A percentile compares a stretch with the other conserved stretches of the same genome.
Conservation (phyloP, 1,140 invertebrate genomes). For the Asbolus verrucosus region DNA sequence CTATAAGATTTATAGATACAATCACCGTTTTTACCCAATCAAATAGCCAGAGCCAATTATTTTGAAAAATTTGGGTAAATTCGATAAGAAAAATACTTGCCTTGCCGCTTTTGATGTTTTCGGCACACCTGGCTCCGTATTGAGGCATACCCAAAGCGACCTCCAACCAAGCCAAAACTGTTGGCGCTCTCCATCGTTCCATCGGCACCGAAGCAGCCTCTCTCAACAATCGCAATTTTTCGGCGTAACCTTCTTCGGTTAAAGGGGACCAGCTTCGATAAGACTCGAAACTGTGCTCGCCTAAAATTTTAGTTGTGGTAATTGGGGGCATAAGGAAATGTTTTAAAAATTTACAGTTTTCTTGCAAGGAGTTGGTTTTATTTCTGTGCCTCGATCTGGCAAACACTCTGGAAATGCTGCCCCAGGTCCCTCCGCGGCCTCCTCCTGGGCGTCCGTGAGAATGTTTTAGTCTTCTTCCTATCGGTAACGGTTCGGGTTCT, state of each 20-base stretch:
- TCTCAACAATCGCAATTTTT: conserved; percentile 82
- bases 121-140: conserved; percentile 88
- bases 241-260: conserved; percentile 85
- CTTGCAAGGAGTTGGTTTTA: conserved; percentile 67
- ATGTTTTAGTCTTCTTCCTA: conserved; percentile 64
- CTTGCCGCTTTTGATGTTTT: conserved; percentile 96
- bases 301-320: conserved; percentile 39
- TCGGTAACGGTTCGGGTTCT: conserved; percentile 68
- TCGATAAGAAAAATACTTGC: conserved; percentile 65
- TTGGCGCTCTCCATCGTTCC: conserved; percentile 91
- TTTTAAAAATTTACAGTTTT: conserved; percentile 57
- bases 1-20: conserved; percentile 66
- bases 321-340: too few relatives aligned
- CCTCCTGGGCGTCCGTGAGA: conserved; percentile 63
- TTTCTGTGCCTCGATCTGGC: conserved; percentile 86
- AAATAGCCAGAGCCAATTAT: conserved; percentile 10
- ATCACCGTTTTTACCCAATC: conserved; percentile 48
- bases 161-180: conserved; percentile 94
- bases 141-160: conserved; percentile 94
- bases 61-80: conserved; percentile 33
- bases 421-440: conserved; percentile 77
- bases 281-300: conserved; percentile 60
- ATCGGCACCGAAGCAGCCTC: conserved; percentile 90
- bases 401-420: conserved; percentile 87
- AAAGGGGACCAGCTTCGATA: conserved; percentile 80